phyloP scores from a whole-genome alignment of 2,888 invertebrate genomes.

The Pollenia griseotomentosa region DNA sequence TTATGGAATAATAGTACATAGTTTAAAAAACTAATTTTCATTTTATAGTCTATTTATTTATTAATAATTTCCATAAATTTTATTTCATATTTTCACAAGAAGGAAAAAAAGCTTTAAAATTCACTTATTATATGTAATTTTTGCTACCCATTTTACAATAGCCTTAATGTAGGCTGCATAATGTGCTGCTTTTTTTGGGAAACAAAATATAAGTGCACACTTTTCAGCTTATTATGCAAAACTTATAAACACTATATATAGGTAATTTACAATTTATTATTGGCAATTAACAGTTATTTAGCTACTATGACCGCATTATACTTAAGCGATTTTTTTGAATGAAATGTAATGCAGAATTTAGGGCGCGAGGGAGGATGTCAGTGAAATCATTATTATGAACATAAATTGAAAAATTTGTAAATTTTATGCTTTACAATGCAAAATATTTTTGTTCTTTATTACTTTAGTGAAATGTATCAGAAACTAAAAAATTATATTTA shows the following conservation, averaged over 20 bases:
- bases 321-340: background rate
- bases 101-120: background rate
- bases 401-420: background rate
- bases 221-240: slow-evolving; percentile 50
- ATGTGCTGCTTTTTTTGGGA: too few relatives aligned
- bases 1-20: background rate
- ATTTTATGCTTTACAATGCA: background rate
- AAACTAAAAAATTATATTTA: background rate
- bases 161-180: too few relatives aligned
- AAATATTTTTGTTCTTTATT: background rate
- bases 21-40: too few relatives aligned
- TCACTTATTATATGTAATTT: background rate
- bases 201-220: slow-evolving; percentile 23
- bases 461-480: background rate
- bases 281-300: slow-evolving; percentile 19
- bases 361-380: too few relatives aligned
- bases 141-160: too few relatives aligned
- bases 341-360: too few relatives aligned
- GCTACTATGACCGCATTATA: background rate
- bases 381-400: background rate
- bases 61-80: too few relatives aligned
- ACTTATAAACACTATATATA: slow-evolving; percentile 18
- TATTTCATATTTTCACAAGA: background rate
- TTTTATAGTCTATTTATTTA: too few relatives aligned
- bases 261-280: slow-evolving; percentile 11